phyloP scores from a whole-genome alignment of 2,113 vertebrate genomes.

The Cryptotis parvus region DNA sequence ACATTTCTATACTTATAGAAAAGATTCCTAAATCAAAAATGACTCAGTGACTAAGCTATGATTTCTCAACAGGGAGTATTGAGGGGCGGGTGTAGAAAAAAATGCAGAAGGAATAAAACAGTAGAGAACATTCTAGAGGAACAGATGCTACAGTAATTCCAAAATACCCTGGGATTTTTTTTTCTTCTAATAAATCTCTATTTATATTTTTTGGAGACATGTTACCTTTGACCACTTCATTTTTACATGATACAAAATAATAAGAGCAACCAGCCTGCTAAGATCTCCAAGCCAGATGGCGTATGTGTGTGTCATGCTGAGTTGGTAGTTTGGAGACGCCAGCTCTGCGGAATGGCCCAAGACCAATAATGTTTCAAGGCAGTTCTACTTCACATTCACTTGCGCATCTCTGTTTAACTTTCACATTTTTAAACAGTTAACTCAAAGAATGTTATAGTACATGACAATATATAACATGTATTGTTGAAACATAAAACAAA shows the following conservation, averaged over 20 bases:
- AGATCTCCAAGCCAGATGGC: constrained; percentile 82
- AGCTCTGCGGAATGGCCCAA: constrained; percentile 75
- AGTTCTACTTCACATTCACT: constrained; percentile 45
- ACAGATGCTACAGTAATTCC: constrained; percentile 22
- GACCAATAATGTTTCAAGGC: constrained; percentile 58
- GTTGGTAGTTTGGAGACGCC: constrained; percentile 80
- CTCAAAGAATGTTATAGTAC: constrained; percentile 42
- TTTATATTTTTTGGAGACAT: constrained; percentile 61
- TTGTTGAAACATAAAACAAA: too few relatives aligned
- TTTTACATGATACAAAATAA: constrained; percentile 48
- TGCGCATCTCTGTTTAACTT: constrained; percentile 6
- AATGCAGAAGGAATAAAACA: not conserved
- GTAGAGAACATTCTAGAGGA: constrained; percentile 37
- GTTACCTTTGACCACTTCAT: constrained; percentile 74
- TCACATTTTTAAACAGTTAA: constrained; percentile 16
- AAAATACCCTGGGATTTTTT: constrained; percentile 53
- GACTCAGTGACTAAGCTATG: constrained; percentile 36
- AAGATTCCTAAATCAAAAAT: constrained; percentile 42
- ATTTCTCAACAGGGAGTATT: constrained; percentile 21
- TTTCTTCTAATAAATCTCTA: constrained; percentile 66
- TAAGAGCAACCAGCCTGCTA: constrained; percentile 81
- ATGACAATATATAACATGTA: not conserved
- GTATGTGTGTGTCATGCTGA: constrained; percentile 78
- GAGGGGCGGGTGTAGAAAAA: not conserved
- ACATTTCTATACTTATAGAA: constrained; percentile 65